Evolutionary conservation across 2,797 vertebrate genomes (phyloP), one percentile per base, ranked within the genome.

Genomic region (Anas flavirostris): DNA sequence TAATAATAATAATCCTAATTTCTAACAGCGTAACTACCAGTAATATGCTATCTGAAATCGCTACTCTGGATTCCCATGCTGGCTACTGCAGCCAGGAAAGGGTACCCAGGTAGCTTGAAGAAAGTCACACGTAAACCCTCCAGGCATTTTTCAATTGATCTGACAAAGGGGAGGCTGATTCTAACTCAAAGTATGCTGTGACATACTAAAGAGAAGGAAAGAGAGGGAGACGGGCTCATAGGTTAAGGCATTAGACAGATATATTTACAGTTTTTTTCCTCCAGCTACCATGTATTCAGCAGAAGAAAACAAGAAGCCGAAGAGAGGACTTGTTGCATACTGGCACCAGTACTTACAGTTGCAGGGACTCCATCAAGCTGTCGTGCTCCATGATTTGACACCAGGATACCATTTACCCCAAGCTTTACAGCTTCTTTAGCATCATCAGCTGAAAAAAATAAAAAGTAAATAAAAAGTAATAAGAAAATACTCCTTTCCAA

Each of bases 301-400:
- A 62, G 25, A 64, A 73, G 52, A 43, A 79, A 80, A 44, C 6
- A 62, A 63, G 73, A n/a, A 69, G 67, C 5, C 35, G 73, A 74
- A 91, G 44, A 82, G 60, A 70, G 60, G 75, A 67, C 12, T 7
- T 44, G 22, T 48, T 59, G 14, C 2, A 12, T 10, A 23, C 3
- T 75, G 6, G 18, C 25, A 58, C 25, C 23, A 68, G 74, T 83
- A 98, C 98, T 98, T 94, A 99, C 99, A 67, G 99, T 99, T 76
- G 98, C 98, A 85, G 98, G 98, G 56, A 99, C 98, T 0, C 99
- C 98, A 78, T 99, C 99, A 21, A 99, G 97, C 55, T 99, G 99
- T 66, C 99, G 98, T 52, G 98, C 99, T 53, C 99, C 99, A 0
- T 99, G 99, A 94, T 99, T 99, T 7, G 99, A 99, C 92, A 99